phyloP scores from a whole-genome alignment of 2,797 vertebrate species.

The Amblyraja radiata region DNA sequence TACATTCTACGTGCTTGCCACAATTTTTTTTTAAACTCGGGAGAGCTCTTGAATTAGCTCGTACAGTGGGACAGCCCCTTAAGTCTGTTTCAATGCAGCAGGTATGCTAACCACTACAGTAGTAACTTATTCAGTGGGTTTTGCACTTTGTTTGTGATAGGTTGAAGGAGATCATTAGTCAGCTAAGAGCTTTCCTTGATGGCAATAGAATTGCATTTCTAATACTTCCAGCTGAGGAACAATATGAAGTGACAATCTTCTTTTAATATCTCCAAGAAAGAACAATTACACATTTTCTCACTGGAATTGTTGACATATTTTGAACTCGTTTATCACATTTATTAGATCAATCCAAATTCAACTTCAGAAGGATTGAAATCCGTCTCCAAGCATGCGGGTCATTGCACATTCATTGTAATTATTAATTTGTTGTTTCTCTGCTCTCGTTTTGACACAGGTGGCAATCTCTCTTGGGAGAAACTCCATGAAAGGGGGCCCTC shows the following conservation, averaged over 20 bases:
- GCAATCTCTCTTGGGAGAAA: not conserved
- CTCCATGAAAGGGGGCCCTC: not conserved
- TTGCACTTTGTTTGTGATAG: not conserved
- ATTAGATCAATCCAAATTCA: not conserved
- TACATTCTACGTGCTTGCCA: too few relatives aligned
- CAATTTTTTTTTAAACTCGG: too few relatives aligned
- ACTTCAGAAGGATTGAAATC: not conserved
- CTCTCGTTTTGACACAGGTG: too few relatives aligned
- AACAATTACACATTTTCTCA: not conserved
- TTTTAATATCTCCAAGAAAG: not conserved
- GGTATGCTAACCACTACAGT: not conserved
- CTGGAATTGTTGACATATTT: slow-evolving; percentile 2
- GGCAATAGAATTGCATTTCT: not conserved
- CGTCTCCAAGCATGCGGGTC: not conserved
- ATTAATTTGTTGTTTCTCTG: not conserved
- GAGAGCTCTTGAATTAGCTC: too few relatives aligned
- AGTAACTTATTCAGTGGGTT: too few relatives aligned
- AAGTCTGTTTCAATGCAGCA: not conserved
- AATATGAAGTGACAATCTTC: not conserved
- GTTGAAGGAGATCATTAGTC: not conserved
- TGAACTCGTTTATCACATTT: not conserved
- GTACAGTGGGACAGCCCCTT: too few relatives aligned
- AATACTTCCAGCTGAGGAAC: not conserved
- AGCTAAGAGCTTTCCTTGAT: not conserved
- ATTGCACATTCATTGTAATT: not conserved